Conservation (phyloP, 2,797 vertebrate genomes). For the Petrocephalus schoutedeni region DNA sequence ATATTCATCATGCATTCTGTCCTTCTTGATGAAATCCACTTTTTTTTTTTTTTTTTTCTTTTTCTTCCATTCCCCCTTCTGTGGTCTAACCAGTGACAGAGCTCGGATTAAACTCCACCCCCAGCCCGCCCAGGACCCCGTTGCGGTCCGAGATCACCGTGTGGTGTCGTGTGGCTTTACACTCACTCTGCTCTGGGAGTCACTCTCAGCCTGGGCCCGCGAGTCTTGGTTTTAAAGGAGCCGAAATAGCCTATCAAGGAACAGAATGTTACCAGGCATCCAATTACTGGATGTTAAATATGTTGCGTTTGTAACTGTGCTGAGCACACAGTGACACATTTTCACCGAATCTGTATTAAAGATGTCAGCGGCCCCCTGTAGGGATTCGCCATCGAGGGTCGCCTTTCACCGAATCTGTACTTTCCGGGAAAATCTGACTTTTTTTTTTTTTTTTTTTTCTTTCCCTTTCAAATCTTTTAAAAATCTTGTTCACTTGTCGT, state of each 20-base stretch:
- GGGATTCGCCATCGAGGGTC: not conserved
- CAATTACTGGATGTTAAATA: not conserved
- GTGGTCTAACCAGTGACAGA: not conserved
- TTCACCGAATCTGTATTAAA: not conserved
- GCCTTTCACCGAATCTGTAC: not conserved
- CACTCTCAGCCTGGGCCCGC: not conserved
- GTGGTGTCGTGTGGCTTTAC: not conserved
- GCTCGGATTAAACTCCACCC: not conserved
- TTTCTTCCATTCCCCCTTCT: not conserved
- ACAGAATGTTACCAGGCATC: not conserved
- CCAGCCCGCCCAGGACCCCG: not conserved
- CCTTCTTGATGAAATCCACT: not conserved
- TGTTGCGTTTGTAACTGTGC: not conserved
- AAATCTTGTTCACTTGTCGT: not conserved
- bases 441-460: not conserved
- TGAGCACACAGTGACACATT: not conserved
- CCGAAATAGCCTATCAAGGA: not conserved
- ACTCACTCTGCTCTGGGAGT: not conserved
- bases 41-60: not conserved
- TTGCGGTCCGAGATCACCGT: not conserved
- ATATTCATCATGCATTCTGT: not conserved
- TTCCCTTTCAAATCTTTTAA: not conserved
- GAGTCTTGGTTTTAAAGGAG: not conserved
- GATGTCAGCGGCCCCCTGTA: not conserved
- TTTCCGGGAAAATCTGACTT: not conserved